Evolutionary conservation across 2,797 vertebrate species (phyloP), one percentile per base, ranked within the genome.

Genomic region (Ataeniobius toweri): DNA sequence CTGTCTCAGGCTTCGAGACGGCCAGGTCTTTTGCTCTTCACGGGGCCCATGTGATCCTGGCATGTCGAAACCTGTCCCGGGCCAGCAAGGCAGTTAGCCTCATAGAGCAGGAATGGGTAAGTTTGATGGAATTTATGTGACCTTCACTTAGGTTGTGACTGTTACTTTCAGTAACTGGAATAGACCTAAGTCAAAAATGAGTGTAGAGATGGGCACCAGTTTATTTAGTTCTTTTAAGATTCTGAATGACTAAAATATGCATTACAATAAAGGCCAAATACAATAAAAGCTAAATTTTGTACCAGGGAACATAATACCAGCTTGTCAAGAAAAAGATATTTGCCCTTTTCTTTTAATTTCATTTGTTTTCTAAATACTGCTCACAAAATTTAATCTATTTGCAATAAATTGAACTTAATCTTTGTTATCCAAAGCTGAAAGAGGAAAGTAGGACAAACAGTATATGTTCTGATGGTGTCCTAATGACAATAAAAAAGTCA

Each of bases 11-110:
- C 87, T 98, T 99, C 82, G 98, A 99, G 92, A 97, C 97, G 0
- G 97, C 98, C 1, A 97, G 96, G 89, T 97, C 98, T 76, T 97
- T 99, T 36, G 97, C 98, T 58, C 96, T 99, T 69, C 98, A 99
- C 0, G 98, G 98, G 9, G 97, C 98, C 0, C 94, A 96, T 0
- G 97, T 99, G 73, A 96, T 99, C 94, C 91, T 99, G 88, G 98
- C 97, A 9, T 99, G 98, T 85, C 95, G 98, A 68, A 97, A 97
- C 73, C 82, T 92, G 79, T 88, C 92, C 7, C 95, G 95, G 86
- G 97, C 95, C 80, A 94, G 2, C 9, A 97, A 97, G 12, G 98
- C 98, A 0, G 95, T 93, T 9, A 93, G 89, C 28, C 90, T 91
- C 83, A 98, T 99, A 85, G 93, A 96, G 70, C 90, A 91, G 79